Base-by-base conservation (phyloP, 2,113 vertebrate species). In the Okapia johnstoni region DNA sequence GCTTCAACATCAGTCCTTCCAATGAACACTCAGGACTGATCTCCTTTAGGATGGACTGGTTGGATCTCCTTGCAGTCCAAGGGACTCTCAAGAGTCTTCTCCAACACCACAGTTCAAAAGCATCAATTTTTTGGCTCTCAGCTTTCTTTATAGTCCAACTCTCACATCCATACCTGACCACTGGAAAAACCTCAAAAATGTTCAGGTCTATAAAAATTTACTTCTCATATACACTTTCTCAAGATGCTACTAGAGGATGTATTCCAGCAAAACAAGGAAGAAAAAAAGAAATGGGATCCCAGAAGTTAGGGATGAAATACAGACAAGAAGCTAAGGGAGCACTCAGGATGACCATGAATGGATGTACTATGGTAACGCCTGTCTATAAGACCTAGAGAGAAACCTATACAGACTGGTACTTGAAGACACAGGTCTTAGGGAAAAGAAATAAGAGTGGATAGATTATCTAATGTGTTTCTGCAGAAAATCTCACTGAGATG, bases 401-500 rank as follows among this genome's bases (percentile, higher is more conserved):
- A 95, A 90, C 17, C 33, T n/a, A n/a, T 19, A 57, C 52, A 60
- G 52, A 70, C 17, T 87, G n/a, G 76, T 54, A n/a, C 13, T 1
- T 48, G 43, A 93, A 77, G 76, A 87, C 40, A 9, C 5, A 86
- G 23, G 60, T 48, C 61, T 93, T 57, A 90, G 55, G 46, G 8
- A 25, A 93, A 63, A 95, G 36, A 91, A 81, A 81, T 16, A 87
- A 28, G 33, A 91, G 50, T 43, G 10, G 30, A 36, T 30, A 90
- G 46, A 60, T 87, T 54, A 76, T 43, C 46, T 90, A 7, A 90
- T 28, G 10, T 80, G n/a, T 92, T 73, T 79, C 21, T 92, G 11
- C 16, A 84, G 55, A 96, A 95, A 96, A 88, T 60, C 50, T 61
- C 93, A 76, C 88, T 79, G 55, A 84, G 57, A 94, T 43, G 40